Evolutionary conservation across 2,113 vertebrate genomes (phyloP).

Genomic region (Psittacus erithacus): DNA sequence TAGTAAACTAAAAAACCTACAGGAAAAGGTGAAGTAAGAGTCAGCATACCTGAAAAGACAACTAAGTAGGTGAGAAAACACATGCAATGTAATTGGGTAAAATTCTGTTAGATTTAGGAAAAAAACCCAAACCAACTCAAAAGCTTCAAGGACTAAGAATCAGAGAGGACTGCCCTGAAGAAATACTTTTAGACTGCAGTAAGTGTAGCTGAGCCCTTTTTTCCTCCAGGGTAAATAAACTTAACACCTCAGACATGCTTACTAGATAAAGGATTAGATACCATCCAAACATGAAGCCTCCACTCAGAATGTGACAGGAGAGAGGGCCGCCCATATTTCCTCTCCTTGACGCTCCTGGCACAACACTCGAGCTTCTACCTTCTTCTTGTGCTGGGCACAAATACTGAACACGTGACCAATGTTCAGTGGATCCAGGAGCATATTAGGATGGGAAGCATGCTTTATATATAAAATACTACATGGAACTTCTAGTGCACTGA

Average conservation of each 20-base stretch:
- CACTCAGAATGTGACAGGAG: neutral
- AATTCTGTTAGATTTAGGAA: neutral
- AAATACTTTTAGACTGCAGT: neutral
- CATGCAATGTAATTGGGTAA: neutral
- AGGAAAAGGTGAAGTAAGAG: neutral
- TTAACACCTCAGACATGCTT: neutral
- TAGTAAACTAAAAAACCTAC: neutral
- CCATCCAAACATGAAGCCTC: neutral
- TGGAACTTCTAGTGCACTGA: neutral
- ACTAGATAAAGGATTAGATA: neutral
- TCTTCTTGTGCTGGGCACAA: neutral
- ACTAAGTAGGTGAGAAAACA: neutral
- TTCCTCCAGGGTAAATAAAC: neutral
- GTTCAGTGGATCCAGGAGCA: neutral
- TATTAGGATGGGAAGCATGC: neutral
- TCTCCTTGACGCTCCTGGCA: neutral
- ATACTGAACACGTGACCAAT: neutral
- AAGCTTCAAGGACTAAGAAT: neutral
- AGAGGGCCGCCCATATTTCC: fast-evolving
- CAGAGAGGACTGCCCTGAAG: neutral
- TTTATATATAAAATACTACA: neutral
- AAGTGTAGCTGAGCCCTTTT: neutral
- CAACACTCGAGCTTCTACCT: fast-evolving
- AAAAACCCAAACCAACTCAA: too few relatives aligned
- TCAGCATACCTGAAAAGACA: neutral